Conservation (phyloP, 2,113 vertebrate species). For the Mola mola region DNA sequence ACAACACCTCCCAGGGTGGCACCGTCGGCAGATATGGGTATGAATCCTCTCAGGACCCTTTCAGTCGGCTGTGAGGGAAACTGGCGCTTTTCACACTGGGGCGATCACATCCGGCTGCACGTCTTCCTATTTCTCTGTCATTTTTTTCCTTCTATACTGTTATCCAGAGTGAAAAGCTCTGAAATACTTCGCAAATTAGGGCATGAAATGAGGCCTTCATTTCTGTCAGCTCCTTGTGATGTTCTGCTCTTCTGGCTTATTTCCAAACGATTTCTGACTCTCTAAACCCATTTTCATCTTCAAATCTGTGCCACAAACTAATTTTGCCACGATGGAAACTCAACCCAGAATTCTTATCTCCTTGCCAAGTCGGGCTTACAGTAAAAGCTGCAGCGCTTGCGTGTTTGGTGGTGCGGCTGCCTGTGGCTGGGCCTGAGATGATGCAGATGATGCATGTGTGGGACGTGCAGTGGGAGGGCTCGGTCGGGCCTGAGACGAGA, state of each 20-base stretch:
- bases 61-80: slow-evolving; percentile 52
- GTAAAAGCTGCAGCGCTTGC: slow-evolving; percentile 42
- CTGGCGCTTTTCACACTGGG: slow-evolving; percentile 17
- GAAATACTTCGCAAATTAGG: no score
- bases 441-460: slow-evolving; percentile 58
- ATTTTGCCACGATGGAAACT: slow-evolving; percentile 45
- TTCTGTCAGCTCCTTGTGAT: slow-evolving; percentile 4
- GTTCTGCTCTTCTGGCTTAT: background rate
- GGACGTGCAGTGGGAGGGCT: slow-evolving; percentile 23
- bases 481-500: slow-evolving; percentile 44
- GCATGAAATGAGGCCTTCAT: background rate
- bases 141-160: no score
- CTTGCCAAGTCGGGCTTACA: slow-evolving; percentile 51
- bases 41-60: slow-evolving; percentile 29
- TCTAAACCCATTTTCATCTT: slow-evolving; percentile 34
- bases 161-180: no score
- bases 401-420: slow-evolving; percentile 46
- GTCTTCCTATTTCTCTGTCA: no score
- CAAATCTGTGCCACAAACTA: slow-evolving; percentile 32
- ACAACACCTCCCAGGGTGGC: slow-evolving; percentile 42
- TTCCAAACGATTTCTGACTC: slow-evolving; percentile 12
- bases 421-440: slow-evolving; percentile 59
- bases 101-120: no score
- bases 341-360: slow-evolving; percentile 26
- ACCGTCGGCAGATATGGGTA: slow-evolving; percentile 15